Conservation (phyloP, 2,797 vertebrate genomes). For the Meriones psammophilus region DNA sequence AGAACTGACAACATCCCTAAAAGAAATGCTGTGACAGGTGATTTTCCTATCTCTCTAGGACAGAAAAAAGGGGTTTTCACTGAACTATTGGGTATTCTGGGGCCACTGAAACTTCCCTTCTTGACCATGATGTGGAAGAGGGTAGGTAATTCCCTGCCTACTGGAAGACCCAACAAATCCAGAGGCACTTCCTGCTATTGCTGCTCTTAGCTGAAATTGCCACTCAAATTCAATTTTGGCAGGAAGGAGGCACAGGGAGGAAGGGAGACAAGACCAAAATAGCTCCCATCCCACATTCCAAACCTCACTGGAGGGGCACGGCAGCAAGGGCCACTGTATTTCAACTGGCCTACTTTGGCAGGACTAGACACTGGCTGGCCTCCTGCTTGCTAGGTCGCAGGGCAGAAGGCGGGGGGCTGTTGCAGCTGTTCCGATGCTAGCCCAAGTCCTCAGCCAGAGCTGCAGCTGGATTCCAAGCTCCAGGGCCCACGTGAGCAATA, state of each 20-base stretch:
- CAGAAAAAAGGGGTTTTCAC: background rate
- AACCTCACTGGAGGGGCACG: conserved; percentile 60
- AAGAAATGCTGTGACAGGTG: background rate
- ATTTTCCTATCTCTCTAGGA: background rate
- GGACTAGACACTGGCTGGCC: conserved; percentile 57
- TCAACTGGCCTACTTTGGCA: conserved; percentile 56
- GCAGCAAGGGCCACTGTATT: conserved; percentile 38
- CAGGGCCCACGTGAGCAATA: background rate
- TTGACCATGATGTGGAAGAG: background rate
- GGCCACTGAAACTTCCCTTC: background rate
- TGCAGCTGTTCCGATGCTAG: conserved; percentile 72
- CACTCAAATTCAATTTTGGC: conserved; percentile 52
- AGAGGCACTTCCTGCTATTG: background rate
- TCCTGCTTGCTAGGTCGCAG: conserved; percentile 48
- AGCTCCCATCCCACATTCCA: conserved; percentile 76
- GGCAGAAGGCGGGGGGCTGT: conserved; percentile 55
- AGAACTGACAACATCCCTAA: background rate
- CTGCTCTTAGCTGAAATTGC: conserved; percentile 42
- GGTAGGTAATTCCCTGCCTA: background rate
- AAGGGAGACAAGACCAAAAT: conserved; percentile 77
- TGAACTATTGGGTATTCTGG: background rate
- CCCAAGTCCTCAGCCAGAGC: background rate
- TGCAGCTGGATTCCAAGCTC: conserved; percentile 60
- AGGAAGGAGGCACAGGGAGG: conserved; percentile 42
- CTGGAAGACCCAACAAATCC: background rate